Evolutionary conservation across 2,797 vertebrate species (phyloP), one percentile per base, ranked within the genome.

Genomic region (Ispidina picta): DNA sequence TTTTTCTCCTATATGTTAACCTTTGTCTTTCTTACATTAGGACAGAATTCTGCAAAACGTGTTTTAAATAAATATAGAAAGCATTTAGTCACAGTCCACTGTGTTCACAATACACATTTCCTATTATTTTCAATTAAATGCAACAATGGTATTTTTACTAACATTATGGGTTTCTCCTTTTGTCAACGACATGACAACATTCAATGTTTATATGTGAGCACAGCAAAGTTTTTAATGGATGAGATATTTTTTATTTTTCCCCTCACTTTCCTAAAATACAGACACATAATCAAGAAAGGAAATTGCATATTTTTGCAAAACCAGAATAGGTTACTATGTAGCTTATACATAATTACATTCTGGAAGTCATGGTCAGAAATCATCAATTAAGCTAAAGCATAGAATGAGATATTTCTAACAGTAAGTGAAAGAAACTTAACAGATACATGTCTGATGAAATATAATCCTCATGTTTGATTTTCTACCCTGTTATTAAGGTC

Each of bases 1-100:
- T 87, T 92, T 91, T 91, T 64, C 90, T 90, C 51, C 56, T 94
- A 26, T 73, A 87, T 46, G 12, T 75, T 95, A 96, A 84, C 74
- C 71, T 92, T 83, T 77, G 56, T 80, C 68, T 88, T 79, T 83
- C 49, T 81, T 77, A 83, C 25, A 64, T 2, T 75, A 43, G 41
- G 54, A 64, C 15, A 64, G 29, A 91, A 83, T 79, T 86, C 49
- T 59, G 26, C 39, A 58, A 35, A 78, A 52, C 3, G 19, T 8
- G 7, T 71, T 88, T 75, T 58, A 64, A 83, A 75, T 4, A 82
- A 65, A 65, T 5, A 15, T 25, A 80, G 31, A 80, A 89, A 46
- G 46, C 51, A 1, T 90, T 93, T 66, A 81, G 65, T 70, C 79
- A 81, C 25, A 66, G 43, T 56, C 41, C 29, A 70, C 41, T 69